Evolutionary conservation across 2,113 vertebrate genomes (phyloP).

Genomic region (Merops nubicus): DNA sequence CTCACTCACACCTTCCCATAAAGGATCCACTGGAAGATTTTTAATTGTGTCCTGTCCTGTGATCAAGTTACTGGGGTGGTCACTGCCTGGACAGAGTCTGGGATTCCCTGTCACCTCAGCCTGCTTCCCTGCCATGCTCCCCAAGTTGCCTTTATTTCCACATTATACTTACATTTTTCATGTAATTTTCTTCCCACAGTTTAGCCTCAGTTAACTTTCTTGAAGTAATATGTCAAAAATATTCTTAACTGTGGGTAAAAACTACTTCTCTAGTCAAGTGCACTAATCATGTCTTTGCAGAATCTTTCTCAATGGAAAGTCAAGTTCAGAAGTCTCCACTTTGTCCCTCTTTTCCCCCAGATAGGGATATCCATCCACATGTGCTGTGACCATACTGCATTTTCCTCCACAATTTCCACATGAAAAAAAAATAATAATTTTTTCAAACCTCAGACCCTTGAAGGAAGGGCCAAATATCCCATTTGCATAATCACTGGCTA

Average conservation of each 20-base stretch:
- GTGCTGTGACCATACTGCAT: background rate
- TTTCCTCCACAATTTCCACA: background rate
- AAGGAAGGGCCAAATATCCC: background rate
- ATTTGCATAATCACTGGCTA: background rate
- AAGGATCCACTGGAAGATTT: conserved; percentile 1
- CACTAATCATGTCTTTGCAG: background rate
- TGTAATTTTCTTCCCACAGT: background rate
- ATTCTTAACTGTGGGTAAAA: conserved; percentile 10
- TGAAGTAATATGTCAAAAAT: conserved; percentile 4
- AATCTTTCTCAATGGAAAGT: background rate
- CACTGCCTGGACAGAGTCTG: background rate
- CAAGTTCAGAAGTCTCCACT: background rate
- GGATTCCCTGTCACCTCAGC: background rate
- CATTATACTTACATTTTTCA: background rate
- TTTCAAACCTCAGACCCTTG: background rate
- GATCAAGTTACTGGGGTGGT: background rate
- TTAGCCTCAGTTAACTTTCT: background rate
- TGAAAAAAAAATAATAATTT: background rate
- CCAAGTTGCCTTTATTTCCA: background rate
- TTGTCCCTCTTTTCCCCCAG: background rate
- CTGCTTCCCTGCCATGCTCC: background rate
- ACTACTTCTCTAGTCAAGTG: background rate
- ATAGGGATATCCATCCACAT: background rate
- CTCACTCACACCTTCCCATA: background rate
- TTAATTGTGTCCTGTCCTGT: background rate